phyloP scores from a whole-genome alignment of 2,113 vertebrate species.

The Butorides virescens region DNA sequence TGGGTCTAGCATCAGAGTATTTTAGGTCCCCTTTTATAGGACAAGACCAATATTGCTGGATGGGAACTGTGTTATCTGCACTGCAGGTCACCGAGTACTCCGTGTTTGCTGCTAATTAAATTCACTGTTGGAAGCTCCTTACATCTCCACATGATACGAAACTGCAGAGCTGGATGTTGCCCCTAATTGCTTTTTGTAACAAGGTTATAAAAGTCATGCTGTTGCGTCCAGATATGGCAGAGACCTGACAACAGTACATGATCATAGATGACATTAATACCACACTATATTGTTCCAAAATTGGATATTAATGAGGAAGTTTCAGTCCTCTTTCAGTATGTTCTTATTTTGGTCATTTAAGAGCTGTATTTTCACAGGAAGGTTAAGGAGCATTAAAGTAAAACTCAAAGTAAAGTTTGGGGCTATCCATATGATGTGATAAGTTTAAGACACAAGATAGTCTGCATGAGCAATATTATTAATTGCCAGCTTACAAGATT shows the following conservation, averaged over 20 bases:
- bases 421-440: neutral
- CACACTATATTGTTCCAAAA: neutral
- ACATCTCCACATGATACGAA: conserved; percentile 36
- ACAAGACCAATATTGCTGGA: neutral
- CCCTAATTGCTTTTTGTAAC: conserved; percentile 71
- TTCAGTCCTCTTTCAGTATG: neutral
- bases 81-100: conserved; percentile 34
- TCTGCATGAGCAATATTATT: neutral
- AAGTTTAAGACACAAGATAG: neutral
- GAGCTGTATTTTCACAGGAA: neutral
- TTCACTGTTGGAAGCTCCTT: conserved; percentile 70
- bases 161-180: conserved; percentile 66
- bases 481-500: neutral
- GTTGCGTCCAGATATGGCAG: conserved; percentile 4
- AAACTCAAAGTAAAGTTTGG: neutral
- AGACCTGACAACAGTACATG: neutral
- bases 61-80: conserved; percentile 39
- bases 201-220: conserved; percentile 58
- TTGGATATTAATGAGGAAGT: neutral
- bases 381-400: neutral
- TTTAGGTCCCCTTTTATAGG: conserved; percentile 35
- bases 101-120: conserved; percentile 73
- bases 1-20: neutral
- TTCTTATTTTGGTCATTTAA: neutral
- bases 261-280: neutral